Conservation (phyloP, 2,797 vertebrate species). For the Gallinago stenura region DNA sequence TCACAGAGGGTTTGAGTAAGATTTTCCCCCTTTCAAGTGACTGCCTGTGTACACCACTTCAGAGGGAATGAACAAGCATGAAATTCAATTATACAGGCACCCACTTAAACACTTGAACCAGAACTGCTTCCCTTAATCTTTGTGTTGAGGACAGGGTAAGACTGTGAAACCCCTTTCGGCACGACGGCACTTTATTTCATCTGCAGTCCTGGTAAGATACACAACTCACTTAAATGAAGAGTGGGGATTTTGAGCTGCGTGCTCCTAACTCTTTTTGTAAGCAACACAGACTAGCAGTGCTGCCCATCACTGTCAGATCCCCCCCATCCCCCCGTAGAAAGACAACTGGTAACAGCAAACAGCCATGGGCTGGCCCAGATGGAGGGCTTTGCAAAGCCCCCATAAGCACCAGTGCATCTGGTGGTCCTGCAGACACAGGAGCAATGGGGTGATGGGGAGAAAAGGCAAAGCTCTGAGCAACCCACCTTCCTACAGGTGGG, state of each 20-base stretch:
- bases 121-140: slow-evolving; percentile 87
- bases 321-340: background rate
- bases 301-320: background rate
- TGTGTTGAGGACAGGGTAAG: slow-evolving; percentile 73
- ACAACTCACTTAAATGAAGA: slow-evolving; percentile 60
- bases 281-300: background rate
- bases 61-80: slow-evolving; percentile 91
- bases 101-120: slow-evolving; percentile 85
- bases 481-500: fast-evolving
- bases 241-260: slow-evolving; percentile 31
- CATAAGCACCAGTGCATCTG: background rate
- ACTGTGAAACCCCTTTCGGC: slow-evolving; percentile 57
- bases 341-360: background rate
- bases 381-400: background rate
- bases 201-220: slow-evolving; percentile 69
- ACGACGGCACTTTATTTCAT: slow-evolving; percentile 70
- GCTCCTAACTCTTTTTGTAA: background rate
- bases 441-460: background rate
- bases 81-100: slow-evolving; percentile 93
- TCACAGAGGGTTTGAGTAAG: slow-evolving; percentile 52
- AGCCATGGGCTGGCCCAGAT: background rate
- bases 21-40: slow-evolving; percentile 87
- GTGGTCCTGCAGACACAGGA: background rate
- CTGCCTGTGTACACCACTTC: slow-evolving; percentile 93
- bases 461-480: background rate